Evolutionary conservation across 2,888 invertebrate genomes (phyloP), one percentile per base, ranked within the genome.

Genomic region (Flexamia atlantica): DNA sequence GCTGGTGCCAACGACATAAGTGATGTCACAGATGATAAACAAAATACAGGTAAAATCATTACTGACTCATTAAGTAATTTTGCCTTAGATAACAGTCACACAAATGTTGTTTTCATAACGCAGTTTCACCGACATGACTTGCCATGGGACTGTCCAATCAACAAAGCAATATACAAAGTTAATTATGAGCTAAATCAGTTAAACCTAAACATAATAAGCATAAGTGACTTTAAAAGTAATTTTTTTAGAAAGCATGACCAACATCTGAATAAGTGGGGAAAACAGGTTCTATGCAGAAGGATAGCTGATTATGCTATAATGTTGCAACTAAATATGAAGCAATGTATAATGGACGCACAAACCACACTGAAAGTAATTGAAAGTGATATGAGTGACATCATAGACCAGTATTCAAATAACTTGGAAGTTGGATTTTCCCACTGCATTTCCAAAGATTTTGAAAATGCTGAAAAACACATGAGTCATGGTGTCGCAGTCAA

Each of bases 211-310:
- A 14, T 64, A 14, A 17, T 64, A 1, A 64, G 12, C 7, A 17
- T 64, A 9, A 64, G 64, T 64, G 64, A 64, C 64, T 64, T 64
- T 17, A 64, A 25, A 14, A 25, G 64, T 12, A 64, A 64, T 4
- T 64, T 64, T 17, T 64, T 28, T 12, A 64, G 14, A 1, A 2
- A 1, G 30, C 64, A 64, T 10, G 64, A n/a, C 5, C 28, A 64
- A 30, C 64, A 64, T 17, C 64, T 64, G 10, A 64, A 64, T 17
- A 64, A 30, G 20, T 28, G 12, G 7, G 64, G 64, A 1, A 64
- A 64, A 64, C 57, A 30, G 28, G 30, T 28, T 14, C 25, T 28
- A 1, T 17, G 28, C n/a, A 28, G 64, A 64, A 64, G 64, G 17
- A 64, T 64, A 3, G 28, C 64, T 5, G 17, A 64, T 57, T 23